Conservation (phyloP, 2,888 invertebrate genomes). For the Bedellia somnulentella region DNA sequence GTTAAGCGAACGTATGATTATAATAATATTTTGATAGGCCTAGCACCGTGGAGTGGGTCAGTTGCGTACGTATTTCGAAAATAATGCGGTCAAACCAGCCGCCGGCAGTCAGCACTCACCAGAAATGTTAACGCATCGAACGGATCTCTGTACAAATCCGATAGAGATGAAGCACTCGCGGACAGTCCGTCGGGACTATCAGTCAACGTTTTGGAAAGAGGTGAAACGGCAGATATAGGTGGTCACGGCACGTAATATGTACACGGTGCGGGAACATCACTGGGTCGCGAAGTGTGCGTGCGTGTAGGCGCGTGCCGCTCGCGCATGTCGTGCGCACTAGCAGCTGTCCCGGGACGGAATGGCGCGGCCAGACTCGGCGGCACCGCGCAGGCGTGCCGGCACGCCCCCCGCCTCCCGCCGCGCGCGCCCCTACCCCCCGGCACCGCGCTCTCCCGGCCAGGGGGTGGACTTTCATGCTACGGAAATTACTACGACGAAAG, state of each 20-base stretch:
- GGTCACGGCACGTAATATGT: constrained; percentile 31
- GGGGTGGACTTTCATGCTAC: too few species aligned
- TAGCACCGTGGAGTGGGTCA: constrained; percentile 52
- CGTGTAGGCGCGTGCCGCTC: constrained; percentile 4
- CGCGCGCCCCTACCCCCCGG: constrained; percentile 7
- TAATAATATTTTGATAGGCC: constrained; percentile 54
- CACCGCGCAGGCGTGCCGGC: constrained; percentile 21
- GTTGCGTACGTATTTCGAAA: constrained; percentile 57
- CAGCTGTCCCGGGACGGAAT: constrained; percentile 22
- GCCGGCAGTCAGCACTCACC: constrained; percentile 42
- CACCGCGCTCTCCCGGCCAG: too few species aligned
- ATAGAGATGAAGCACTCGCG: constrained; percentile 1
- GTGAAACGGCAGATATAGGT: constrained; percentile 17
- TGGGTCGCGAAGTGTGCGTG: constrained; percentile 32
- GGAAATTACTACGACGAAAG: too few species aligned
- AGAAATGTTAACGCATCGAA: constrained; percentile 58
- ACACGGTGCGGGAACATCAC: constrained; percentile 44
- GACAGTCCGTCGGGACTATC: too few species aligned
- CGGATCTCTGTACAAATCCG: constrained; percentile 13
- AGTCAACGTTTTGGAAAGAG: constrained; percentile 50
- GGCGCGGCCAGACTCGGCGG: constrained; percentile 31
- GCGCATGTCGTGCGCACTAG: constrained; percentile 26
- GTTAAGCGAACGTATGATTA: constrained; percentile 12
- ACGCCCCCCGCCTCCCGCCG: constrained; percentile 14
- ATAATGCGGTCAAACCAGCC: constrained; percentile 61